A percentile compares a stretch with the other conserved stretches of the same genome.
Conservation (phyloP, 2,888 invertebrate genomes). For the Mechanitis messenoides region DNA sequence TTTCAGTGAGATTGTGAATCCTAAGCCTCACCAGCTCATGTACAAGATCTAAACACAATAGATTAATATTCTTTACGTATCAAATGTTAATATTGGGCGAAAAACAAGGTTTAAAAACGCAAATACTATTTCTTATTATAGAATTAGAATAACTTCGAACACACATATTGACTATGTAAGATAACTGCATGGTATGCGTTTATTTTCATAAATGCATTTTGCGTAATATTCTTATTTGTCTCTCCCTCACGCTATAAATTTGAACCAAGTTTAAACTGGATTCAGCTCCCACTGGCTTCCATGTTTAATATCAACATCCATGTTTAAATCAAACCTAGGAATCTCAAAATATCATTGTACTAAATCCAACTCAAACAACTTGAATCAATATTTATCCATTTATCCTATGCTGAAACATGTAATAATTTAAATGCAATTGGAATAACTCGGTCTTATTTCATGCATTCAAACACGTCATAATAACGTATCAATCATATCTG, state of each 20-base stretch:
- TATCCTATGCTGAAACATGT: constrained; percentile 34
- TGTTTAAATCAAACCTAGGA: constrained; percentile 19
- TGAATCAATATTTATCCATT: constrained; percentile 40
- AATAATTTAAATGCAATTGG: constrained; percentile 40
- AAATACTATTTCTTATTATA: too few relatives aligned
- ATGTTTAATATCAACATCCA: constrained; percentile 22
- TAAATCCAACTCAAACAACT: constrained; percentile 29
- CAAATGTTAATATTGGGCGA: too few relatives aligned
- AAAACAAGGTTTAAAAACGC: too few relatives aligned
- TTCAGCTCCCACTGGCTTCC: constrained; percentile 10
- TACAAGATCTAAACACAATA: too few relatives aligned
- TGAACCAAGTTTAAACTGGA: constrained; percentile 14
- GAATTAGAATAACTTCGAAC: too few relatives aligned
- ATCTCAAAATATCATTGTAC: constrained; percentile 25
- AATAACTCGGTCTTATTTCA: constrained; percentile 44
- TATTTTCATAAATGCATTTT: too few relatives aligned
- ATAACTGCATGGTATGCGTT: too few relatives aligned
- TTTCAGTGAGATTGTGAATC: too few relatives aligned
- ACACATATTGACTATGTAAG: too few relatives aligned
- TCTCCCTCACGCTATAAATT: background rate
- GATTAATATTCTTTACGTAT: too few relatives aligned
- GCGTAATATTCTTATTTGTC: constrained; percentile 1
- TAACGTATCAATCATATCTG: constrained; percentile 40
- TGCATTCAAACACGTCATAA: constrained; percentile 48
- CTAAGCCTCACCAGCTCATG: too few relatives aligned